Evolutionary conservation across 2,888 invertebrate genomes (phyloP).

Genomic region (Chalcosyrphus nemorum): DNA sequence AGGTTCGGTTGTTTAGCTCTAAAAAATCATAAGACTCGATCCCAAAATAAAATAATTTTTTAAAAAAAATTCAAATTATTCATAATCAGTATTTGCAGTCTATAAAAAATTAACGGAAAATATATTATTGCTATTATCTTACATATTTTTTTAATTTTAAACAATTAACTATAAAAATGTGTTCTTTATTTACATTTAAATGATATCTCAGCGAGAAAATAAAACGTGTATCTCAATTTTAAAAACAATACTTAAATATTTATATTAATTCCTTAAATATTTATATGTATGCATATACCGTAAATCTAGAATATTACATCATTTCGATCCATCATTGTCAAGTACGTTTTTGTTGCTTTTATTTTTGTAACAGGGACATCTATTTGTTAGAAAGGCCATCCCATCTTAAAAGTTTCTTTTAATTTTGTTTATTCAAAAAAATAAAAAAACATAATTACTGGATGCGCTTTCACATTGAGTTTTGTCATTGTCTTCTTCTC

Average conservation of each 20-base stretch:
- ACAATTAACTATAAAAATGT: constrained; percentile 55
- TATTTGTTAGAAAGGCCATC: constrained; percentile 17
- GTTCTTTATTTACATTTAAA: constrained; percentile 43
- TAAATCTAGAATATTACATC: constrained; percentile 57
- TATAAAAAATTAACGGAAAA: constrained; percentile 11
- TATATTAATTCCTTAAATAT: constrained; percentile 38
- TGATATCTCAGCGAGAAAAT: not conserved
- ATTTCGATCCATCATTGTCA: constrained; percentile 69
- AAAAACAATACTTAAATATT: constrained; percentile 32
- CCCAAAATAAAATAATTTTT: not conserved
- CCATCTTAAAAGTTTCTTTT: constrained; percentile 16
- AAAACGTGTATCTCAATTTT: constrained; percentile 24
- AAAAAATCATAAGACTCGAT: too few relatives aligned
- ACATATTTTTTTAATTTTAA: constrained; percentile 29
- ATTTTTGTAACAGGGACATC: constrained; percentile 15
- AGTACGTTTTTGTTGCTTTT: constrained; percentile 39
- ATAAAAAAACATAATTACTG: constrained; percentile 22
- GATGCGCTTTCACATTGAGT: constrained; percentile 46
- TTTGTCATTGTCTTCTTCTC: constrained; percentile 21
- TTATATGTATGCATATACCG: constrained; percentile 44
- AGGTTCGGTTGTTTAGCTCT: too few relatives aligned
- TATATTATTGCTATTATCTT: constrained; percentile 16
- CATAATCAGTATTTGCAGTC: constrained; percentile 32
- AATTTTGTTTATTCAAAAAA: constrained; percentile 12
- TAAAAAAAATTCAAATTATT: too few relatives aligned